Percentiles rank a stretch among this genome's conserved stretches.
Evolutionary conservation across 2,113 vertebrate species (phyloP).

Genomic region (Charina bottae): DNA sequence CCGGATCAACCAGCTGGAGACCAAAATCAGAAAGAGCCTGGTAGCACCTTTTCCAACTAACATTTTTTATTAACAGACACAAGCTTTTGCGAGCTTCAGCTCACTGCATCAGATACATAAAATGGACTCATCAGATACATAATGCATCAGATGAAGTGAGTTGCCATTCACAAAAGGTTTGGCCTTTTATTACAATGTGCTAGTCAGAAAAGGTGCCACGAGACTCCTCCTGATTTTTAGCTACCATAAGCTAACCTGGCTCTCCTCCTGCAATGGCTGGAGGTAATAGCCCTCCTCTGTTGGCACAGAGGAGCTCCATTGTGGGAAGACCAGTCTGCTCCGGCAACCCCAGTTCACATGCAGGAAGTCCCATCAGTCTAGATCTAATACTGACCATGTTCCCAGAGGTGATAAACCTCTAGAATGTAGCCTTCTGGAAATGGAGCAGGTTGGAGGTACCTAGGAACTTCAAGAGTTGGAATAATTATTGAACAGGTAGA

Average conservation of each 20-base stretch:
- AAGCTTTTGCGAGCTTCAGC: neutral
- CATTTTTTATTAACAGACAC: neutral
- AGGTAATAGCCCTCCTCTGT: neutral
- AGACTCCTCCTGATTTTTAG: neutral
- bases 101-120: too few species aligned
- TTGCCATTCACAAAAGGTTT: neutral
- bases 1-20: neutral
- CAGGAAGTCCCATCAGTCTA: neutral
- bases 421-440: neutral
- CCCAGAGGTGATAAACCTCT: neutral
- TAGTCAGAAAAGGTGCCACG: neutral
- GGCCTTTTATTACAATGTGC: neutral
- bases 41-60: neutral
- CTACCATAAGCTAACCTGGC: neutral
- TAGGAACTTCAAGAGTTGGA: neutral
- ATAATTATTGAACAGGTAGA: neutral
- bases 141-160: neutral
- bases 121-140: neutral
- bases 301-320: neutral
- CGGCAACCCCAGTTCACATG: neutral
- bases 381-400: neutral
- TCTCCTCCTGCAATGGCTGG: neutral
- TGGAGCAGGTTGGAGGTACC: neutral
- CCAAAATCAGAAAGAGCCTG: neutral
- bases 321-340: neutral